A percentile compares a stretch with the other conserved stretches of the same genome.
Evolutionary conservation across 2,888 invertebrate genomes (phyloP).

Genomic region (Macroteleia sp.): DNA sequence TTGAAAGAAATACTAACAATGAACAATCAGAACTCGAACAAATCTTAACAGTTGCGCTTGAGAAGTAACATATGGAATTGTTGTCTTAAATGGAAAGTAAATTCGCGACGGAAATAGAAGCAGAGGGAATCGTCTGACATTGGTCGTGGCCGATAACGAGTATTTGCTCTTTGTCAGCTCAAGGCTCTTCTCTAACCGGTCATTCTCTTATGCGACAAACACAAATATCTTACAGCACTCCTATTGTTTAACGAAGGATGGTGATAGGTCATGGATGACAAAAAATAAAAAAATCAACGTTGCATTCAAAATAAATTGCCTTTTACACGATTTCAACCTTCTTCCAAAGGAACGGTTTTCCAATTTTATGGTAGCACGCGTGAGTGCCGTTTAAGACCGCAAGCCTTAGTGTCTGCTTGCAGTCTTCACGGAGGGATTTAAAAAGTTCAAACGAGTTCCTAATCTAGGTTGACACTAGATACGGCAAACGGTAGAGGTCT

Average conservation of each 20-base stretch:
- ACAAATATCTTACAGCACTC: conserved; percentile 46
- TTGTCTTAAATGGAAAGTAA: conserved; percentile 41
- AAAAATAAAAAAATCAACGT: no score
- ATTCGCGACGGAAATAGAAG: conserved; percentile 41
- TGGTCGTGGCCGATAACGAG: conserved; percentile 61
- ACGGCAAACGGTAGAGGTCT: conserved; percentile 47
- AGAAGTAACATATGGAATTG: not conserved
- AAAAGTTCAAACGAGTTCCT: conserved; percentile 64
- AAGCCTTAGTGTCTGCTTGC: conserved; percentile 40
- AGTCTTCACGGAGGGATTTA: conserved; percentile 56
- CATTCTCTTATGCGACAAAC: conserved; percentile 45
- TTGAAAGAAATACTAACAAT: not conserved
- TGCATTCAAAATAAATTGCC: conserved; percentile 29
- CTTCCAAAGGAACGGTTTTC: conserved; percentile 43
- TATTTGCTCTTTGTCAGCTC: conserved; percentile 60
- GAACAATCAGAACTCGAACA: not conserved
- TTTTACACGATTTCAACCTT: conserved; percentile 43
- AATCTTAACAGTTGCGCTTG: conserved; percentile 1
- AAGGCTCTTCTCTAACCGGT: conserved; percentile 49
- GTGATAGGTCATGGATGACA: conserved; percentile 55
- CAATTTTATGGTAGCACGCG: conserved; percentile 58
- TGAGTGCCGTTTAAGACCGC: conserved; percentile 44
- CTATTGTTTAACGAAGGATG: conserved; percentile 46
- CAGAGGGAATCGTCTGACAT: conserved; percentile 48
- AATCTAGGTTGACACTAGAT: conserved; percentile 61